Evolutionary conservation across 2,888 invertebrate genomes (phyloP), one percentile per base, ranked within the genome.

Genomic region (Chesias legatella): DNA sequence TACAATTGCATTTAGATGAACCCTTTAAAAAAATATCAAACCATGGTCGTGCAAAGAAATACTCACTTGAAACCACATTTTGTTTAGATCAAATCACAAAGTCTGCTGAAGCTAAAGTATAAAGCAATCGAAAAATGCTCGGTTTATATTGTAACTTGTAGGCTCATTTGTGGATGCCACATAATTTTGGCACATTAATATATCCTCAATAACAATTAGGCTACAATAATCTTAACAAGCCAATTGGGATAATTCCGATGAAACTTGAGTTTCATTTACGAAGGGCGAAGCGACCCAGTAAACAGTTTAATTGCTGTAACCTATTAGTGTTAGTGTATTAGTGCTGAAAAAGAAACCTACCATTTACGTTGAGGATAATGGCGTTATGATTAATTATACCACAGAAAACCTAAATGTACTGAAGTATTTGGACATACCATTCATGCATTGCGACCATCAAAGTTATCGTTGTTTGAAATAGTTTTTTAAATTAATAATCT

Each of bases 41-140:
- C n/a, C n/a, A n/a, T n/a, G n/a, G n/a, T n/a, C n/a, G n/a, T n/a
- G n/a, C n/a, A n/a, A n/a, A n/a, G n/a, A n/a, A 22, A 36, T 48
- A 73, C 73, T 70, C 37, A 75, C 73, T 67, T 73, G 74, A 56
- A 64, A 69, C 67, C 69, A 71, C 79, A 79, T 78, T 47, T 64
- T 69, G 40, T 50, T 46, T 45, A 42, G 60, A 47, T 53, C 52
- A 54, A 58, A 53, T 58, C 64, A 57, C 59, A 61, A 61, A 59
- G 64, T 67, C 50, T 58, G 65, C 64, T 72, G 60, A 65, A 67
- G 59, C 67, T 63, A 63, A 67, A 76, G 71, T 78, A 61, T 64
- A 54, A 46, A 32, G 38, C 39, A 52, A 43, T 13, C 35, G 28
- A 28, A 37, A 33, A 33, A 43, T 35, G 38, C 48, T 51, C 59